Conservation (phyloP, 2,888 invertebrate species). For the Agrotis exclamationis region DNA sequence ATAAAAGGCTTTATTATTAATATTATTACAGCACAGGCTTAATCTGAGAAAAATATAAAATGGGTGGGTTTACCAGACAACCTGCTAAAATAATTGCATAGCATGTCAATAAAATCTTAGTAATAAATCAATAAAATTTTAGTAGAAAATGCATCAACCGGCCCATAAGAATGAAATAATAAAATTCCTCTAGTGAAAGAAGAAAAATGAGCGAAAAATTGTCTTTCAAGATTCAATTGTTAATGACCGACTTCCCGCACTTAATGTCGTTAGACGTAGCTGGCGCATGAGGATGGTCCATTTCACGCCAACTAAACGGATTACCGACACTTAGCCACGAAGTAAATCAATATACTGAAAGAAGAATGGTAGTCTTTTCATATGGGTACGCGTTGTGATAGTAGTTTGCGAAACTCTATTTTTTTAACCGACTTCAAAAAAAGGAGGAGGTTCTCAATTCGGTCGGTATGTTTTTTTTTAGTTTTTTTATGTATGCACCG, state of each 20-base stretch:
- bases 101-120: background rate
- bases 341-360: conserved; percentile 46
- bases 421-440: no score
- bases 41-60: background rate
- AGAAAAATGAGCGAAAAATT: conserved; percentile 43
- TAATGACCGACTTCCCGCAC: conserved; percentile 58
- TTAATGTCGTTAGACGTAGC: conserved; percentile 54
- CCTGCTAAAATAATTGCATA: conserved; percentile 1
- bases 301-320: conserved; percentile 57
- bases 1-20: no score
- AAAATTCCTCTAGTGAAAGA: conserved; percentile 44
- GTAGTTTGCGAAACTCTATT: background rate
- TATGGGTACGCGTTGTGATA: background rate
- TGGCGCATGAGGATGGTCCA: conserved; percentile 57
- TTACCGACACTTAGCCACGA: conserved; percentile 46
- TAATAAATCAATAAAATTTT: no score
- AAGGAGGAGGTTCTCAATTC: no score
- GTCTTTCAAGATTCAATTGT: conserved; percentile 60
- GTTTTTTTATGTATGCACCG: no score
- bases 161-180: conserved; percentile 18
- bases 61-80: background rate
- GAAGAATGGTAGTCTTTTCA: conserved; percentile 1
- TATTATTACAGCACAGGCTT: no score
- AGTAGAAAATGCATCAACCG: conserved; percentile 13
- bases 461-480: no score